These are phyloP conservation scores for Lithophane ornitopus DNA, from an alignment of 2,888 invertebrate genomes.

Conservation along the genomic window DNA sequence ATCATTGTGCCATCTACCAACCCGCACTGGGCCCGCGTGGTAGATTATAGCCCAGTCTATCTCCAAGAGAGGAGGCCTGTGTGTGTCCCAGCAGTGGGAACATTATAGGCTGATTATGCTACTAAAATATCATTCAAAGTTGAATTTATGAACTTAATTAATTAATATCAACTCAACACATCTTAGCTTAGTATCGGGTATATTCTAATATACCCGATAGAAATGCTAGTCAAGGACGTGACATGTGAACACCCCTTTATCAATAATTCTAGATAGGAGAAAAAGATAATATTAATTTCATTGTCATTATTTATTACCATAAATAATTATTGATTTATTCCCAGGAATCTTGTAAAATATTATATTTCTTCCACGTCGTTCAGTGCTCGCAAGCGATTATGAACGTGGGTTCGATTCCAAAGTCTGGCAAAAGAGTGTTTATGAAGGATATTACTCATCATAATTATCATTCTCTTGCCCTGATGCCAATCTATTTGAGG, in stretches of 20 bases:
- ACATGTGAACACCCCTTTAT: conserved; percentile 13
- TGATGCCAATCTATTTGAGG: not conserved
- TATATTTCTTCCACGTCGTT: not conserved
- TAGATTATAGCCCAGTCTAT: too few species aligned
- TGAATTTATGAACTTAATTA: not conserved
- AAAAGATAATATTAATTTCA: conserved; percentile 22
- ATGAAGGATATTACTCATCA: not conserved
- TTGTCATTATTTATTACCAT: conserved; percentile 2
- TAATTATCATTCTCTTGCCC: not conserved
- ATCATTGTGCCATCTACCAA: too few species aligned
- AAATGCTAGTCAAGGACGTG: not conserved
- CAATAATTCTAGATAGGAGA: conserved; percentile 13
- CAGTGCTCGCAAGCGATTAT: not conserved
- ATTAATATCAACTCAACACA: too few species aligned
- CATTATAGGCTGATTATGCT: too few species aligned
- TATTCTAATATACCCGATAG: not conserved
- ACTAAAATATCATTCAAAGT: not conserved
- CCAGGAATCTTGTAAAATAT: not conserved
- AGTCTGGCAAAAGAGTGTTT: not conserved
- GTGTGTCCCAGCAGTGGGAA: too few species aligned
- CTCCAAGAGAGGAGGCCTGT: too few species aligned
- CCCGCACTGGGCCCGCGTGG: too few species aligned
- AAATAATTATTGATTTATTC: not conserved
- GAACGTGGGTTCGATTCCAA: not conserved
- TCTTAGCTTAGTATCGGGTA: too few species aligned